Base-by-base conservation (phyloP, 1,140 invertebrate genomes). In the Brachionus rubens region DNA sequence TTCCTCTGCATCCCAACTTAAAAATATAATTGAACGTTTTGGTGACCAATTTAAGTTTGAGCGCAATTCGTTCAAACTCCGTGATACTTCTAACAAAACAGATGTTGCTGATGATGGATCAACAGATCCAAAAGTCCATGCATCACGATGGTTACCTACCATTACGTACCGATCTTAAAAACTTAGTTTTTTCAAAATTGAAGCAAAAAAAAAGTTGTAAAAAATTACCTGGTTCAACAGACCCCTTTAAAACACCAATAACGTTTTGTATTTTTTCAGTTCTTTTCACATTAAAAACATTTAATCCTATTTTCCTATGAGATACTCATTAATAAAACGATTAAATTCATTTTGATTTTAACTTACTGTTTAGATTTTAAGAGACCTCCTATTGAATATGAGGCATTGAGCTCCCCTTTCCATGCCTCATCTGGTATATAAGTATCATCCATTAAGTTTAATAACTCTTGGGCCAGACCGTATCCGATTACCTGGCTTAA, bases 121-220 rank as follows among this genome's bases (percentile, higher is more conserved):
- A 48, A 88, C 79, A 19, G 87, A 83, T 7, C 87, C 87, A 79
- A 85, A 87, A 6, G 84, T 85, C 87, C 87, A 88, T 21, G 88
- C 84, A 81, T 89, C 88, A 67, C 87, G 81, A 78, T 89, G 88
- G 77, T 87, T 88, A 2, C 88, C 88, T 5, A 89, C 79, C 28
- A 89, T 81, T 12, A 89, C 82, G 79, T 87, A 89, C 2, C 86
- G 50, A 83, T 83, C 87, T 59, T 36, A 36, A 36, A n/a, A 56
- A 50, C 19, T 9, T 7, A 4, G 26, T 5, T 0, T n/a, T 50
- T 1, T 21, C 7, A 50, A 21, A 24, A 12, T 50, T 50, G 10
- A n/a, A 30, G 12, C 14, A 1, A 36, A 36, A 26, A 54, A 24
- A 16, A 19, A 36, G 16, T 16, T 36, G 33, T 1, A 16, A 16